Conservation (phyloP, 2,113 vertebrate species). For the Pontoporia blainvillei region DNA sequence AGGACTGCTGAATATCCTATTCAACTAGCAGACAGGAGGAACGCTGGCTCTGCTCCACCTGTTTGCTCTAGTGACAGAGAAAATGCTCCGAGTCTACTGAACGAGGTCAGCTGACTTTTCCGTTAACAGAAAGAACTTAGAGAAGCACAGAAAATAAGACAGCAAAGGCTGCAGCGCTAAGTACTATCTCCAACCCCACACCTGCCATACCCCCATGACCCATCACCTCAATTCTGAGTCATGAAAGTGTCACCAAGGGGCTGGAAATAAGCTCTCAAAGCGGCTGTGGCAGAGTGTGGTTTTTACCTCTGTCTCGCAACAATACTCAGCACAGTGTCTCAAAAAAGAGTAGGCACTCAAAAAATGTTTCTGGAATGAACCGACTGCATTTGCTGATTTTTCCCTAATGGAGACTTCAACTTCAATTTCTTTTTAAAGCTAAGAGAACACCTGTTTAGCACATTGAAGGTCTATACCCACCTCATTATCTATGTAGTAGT, state of each 20-base stretch:
- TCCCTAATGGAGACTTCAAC: background rate
- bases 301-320: background rate
- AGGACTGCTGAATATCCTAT: background rate
- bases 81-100: background rate
- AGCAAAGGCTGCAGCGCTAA: background rate
- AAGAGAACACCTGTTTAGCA: background rate
- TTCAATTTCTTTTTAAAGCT: background rate
- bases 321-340: conserved; percentile 58
- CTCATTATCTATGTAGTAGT: background rate
- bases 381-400: background rate
- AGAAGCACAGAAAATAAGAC: background rate
- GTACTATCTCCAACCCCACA: background rate
- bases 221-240: background rate
- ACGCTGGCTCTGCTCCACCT: background rate
- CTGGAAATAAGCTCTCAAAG: background rate
- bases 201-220: background rate
- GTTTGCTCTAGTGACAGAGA: background rate
- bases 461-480: background rate
- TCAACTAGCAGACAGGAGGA: background rate
- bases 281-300: background rate
- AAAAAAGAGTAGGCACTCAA: conserved; percentile 54
- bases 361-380: conserved; percentile 52
- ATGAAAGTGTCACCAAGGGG: background rate
- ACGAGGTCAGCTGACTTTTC: background rate
- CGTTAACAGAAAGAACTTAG: background rate